Evolutionary conservation across 2,797 vertebrate genomes (phyloP).

Genomic region (Diceros bicornis): DNA sequence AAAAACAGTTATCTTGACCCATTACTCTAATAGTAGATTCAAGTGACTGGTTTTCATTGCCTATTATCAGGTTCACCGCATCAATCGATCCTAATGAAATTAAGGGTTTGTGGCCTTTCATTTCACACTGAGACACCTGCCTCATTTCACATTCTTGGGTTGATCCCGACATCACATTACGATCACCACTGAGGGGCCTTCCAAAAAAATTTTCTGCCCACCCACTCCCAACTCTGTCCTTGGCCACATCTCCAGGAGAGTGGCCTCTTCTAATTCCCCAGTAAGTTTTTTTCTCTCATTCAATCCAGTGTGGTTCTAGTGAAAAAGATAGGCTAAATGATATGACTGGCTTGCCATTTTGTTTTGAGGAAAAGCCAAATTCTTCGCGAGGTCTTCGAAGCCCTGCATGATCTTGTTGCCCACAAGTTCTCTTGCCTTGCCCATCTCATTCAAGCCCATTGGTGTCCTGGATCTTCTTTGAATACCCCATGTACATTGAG

Average conservation of each 20-base stretch:
- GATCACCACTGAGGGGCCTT: not conserved
- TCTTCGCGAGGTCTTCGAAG: not conserved
- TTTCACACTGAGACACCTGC: not conserved
- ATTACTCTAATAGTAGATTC: slow-evolving; percentile 5
- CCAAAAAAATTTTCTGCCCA: not conserved
- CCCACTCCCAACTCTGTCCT: not conserved
- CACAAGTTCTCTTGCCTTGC: not conserved
- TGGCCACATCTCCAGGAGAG: not conserved
- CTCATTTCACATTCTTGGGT: not conserved
- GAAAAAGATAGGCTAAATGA: not conserved
- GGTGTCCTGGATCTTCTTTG: not conserved
- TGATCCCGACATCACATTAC: not conserved
- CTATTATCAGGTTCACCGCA: not conserved
- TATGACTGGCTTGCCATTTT: not conserved
- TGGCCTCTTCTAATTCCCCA: not conserved
- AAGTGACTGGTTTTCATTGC: not conserved
- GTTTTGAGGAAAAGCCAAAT: slow-evolving; percentile 36
- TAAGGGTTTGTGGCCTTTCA: not conserved
- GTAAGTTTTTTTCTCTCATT: not conserved
- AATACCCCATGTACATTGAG: not conserved
- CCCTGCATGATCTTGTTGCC: not conserved
- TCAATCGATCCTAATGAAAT: slow-evolving; percentile 3
- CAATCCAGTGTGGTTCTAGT: not conserved
- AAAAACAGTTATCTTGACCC: slow-evolving; percentile 38
- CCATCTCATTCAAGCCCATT: not conserved